Conservation (phyloP, 2,797 vertebrate species). For the Kryptolebias ocellatus region DNA sequence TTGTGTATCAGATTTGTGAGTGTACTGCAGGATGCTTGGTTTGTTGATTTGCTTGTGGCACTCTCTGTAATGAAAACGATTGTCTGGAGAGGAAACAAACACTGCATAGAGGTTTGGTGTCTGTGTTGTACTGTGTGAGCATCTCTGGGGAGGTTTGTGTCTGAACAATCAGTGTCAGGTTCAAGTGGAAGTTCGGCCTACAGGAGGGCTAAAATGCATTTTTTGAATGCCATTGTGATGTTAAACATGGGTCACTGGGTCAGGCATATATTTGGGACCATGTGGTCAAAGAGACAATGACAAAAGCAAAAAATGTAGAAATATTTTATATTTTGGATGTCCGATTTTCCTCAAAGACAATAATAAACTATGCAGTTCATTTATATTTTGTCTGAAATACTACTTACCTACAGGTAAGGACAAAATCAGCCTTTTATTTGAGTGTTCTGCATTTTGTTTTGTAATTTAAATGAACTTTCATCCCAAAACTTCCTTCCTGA, state of each 20-base stretch:
- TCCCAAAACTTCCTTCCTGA: slow-evolving; percentile 21
- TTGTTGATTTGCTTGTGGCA: slow-evolving; percentile 50
- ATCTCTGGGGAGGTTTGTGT: slow-evolving; percentile 30
- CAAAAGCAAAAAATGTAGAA: too few species aligned
- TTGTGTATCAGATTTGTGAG: slow-evolving; percentile 9
- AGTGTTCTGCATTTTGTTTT: neutral
- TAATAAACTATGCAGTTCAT: too few species aligned
- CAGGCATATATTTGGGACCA: neutral
- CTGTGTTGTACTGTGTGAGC: slow-evolving; percentile 14
- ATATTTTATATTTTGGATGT: neutral
- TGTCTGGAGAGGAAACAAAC: slow-evolving; percentile 47
- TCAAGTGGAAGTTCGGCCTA: slow-evolving; percentile 31
- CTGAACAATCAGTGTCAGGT: slow-evolving; percentile 39
- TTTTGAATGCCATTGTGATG: neutral
- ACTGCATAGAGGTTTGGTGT: slow-evolving; percentile 26
- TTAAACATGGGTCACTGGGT: neutral
- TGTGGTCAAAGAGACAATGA: accelerated
- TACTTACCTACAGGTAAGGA: neutral
- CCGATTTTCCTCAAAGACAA: neutral
- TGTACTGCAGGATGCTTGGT: slow-evolving; percentile 26
- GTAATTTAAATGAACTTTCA: slow-evolving; percentile 4
- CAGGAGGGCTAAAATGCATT: neutral
- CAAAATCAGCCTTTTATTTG: neutral
- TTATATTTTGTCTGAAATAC: neutral
- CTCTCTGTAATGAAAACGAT: slow-evolving; percentile 41